A percentile compares a stretch with the other conserved stretches of the same genome.
Evolutionary conservation across 1,140 invertebrate genomes (phyloP).

Genomic region (Drosophila mauritiana): DNA sequence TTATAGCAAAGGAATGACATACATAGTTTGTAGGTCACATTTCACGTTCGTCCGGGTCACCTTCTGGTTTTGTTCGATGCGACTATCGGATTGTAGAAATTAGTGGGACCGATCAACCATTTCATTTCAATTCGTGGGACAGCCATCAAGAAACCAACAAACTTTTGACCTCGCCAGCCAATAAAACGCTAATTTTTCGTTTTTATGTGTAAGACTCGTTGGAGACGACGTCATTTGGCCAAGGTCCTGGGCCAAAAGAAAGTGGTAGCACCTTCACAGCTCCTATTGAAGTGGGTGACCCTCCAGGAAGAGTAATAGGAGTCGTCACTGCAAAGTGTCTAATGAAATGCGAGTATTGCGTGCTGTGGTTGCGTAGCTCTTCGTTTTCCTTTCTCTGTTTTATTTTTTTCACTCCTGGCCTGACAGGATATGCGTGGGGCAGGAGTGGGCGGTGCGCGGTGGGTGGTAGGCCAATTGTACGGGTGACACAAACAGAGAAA

Average conservation of each 20-base stretch:
- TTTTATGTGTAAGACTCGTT: neutral
- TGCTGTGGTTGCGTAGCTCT: slow-evolving; percentile 80
- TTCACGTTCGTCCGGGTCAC: slow-evolving; percentile 9
- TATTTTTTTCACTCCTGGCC: slow-evolving; percentile 6
- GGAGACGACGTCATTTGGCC: slow-evolving; percentile 44
- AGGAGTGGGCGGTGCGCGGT: neutral
- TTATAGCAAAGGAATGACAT: slow-evolving; percentile 5
- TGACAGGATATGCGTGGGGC: slow-evolving; percentile 69
- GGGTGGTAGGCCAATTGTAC: slow-evolving; percentile 62
- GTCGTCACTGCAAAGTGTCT: slow-evolving; percentile 80
- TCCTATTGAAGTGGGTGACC: neutral
- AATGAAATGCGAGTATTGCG: slow-evolving; percentile 83
- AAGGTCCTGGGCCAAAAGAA: slow-evolving; percentile 1
- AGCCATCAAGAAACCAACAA: neutral
- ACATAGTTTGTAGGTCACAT: neutral
- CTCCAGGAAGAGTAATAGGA: slow-evolving; percentile 73
- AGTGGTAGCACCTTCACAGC: slow-evolving; percentile 2
- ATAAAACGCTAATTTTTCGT: slow-evolving; percentile 50
- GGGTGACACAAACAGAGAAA: slow-evolving; percentile 76
- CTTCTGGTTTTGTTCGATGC: slow-evolving; percentile 2
- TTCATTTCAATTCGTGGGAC: slow-evolving; percentile 23
- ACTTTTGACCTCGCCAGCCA: slow-evolving; percentile 1
- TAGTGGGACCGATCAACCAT: neutral
- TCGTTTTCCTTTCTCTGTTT: slow-evolving; percentile 17
- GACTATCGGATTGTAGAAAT: neutral